These are phyloP conservation scores for Pentalonia nigronervosa DNA, from an alignment of 1,140 invertebrate species.

Conservation along the genomic window DNA sequence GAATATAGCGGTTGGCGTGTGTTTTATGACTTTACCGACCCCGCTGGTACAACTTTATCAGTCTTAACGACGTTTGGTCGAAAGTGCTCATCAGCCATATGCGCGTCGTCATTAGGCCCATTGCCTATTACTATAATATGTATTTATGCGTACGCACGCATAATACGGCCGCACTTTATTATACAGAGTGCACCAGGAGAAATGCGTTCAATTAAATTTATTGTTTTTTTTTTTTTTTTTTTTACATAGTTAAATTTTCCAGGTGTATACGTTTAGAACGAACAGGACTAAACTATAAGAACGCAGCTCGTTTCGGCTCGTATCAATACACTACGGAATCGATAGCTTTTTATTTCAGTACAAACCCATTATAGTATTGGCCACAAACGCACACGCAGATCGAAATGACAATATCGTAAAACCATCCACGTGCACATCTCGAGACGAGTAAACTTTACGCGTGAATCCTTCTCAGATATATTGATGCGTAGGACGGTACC, in stretches of 20 bases:
- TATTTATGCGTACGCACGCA: background rate
- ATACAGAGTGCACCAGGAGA: background rate
- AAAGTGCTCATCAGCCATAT: conserved; percentile 7
- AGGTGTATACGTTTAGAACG: background rate
- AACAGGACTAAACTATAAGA: background rate
- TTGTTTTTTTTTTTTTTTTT: background rate
- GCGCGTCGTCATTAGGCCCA: background rate
- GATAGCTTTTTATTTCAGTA: background rate
- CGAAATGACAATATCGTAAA: background rate
- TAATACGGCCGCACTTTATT: background rate
- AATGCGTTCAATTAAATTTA: background rate
- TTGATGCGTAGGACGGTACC: background rate
- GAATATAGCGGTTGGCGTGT: conserved; percentile 12
- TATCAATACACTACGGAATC: background rate
- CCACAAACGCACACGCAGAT: background rate
- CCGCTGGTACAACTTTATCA: background rate
- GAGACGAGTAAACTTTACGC: background rate
- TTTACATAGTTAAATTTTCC: too few species aligned
- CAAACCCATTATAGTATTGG: background rate
- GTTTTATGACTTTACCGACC: conserved; percentile 16
- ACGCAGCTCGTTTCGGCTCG: background rate
- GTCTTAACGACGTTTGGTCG: background rate
- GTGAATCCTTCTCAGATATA: background rate
- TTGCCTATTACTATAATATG: background rate
- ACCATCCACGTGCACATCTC: background rate